These are phyloP conservation scores for Caranx ignobilis DNA, from an alignment of 2,113 vertebrate genomes.

Conservation along the genomic window DNA sequence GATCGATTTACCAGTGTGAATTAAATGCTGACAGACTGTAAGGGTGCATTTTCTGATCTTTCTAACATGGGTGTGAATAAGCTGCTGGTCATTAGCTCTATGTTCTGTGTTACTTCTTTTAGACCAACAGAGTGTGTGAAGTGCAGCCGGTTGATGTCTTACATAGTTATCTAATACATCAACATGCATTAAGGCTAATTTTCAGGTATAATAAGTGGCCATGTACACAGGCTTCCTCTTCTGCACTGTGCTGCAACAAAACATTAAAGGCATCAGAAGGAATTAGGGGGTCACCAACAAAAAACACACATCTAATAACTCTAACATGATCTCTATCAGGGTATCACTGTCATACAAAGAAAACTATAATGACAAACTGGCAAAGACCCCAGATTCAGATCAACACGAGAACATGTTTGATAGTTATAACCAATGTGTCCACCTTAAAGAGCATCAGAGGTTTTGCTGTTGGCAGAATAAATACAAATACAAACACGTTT, in stretches of 20 bases:
- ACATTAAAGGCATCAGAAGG: not conserved
- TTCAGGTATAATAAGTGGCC: too few relatives aligned
- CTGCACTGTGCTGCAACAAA: not conserved
- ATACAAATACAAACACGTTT: not conserved
- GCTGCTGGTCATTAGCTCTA: too few relatives aligned
- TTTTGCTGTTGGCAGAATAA: not conserved
- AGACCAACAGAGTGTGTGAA: not conserved
- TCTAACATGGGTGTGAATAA: too few relatives aligned
- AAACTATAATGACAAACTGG: constrained; percentile 20
- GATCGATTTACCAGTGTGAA: not conserved
- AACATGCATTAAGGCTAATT: not conserved
- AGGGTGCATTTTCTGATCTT: too few relatives aligned
- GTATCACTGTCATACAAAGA: not conserved
- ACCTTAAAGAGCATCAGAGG: not conserved
- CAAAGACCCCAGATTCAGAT: constrained; percentile 22
- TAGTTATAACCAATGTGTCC: constrained; percentile 1
- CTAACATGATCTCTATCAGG: not conserved
- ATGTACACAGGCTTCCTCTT: not conserved
- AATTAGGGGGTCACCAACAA: not conserved
- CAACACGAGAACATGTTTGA: constrained; percentile 10
- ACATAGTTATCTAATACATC: not conserved
- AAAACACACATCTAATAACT: not conserved
- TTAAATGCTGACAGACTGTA: not conserved
- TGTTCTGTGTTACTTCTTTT: too few relatives aligned
- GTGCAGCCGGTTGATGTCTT: not conserved